These are phyloP conservation scores for Sphaeridia pumilis DNA, from an alignment of 2,888 invertebrate genomes.

Conservation along the genomic window DNA sequence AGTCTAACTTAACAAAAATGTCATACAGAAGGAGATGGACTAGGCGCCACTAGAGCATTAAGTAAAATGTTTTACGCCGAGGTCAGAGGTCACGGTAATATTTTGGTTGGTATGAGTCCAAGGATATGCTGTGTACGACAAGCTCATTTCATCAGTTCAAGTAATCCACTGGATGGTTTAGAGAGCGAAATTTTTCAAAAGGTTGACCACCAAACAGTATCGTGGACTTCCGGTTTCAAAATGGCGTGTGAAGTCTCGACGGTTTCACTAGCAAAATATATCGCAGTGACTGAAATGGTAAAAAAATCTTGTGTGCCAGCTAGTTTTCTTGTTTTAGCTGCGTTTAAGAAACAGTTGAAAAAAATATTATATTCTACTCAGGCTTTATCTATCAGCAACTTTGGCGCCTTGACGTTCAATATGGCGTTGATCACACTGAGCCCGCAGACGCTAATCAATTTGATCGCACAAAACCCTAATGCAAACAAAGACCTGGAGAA, in stretches of 20 bases:
- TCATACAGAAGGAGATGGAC: too few relatives aligned
- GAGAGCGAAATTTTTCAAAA: neutral
- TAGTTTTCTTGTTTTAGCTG: neutral
- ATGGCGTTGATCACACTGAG: conserved; percentile 1
- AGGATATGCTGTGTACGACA: too few relatives aligned
- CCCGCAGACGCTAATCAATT: neutral
- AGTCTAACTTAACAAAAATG: too few relatives aligned
- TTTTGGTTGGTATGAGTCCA: too few relatives aligned
- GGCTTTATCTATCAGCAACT: conserved; percentile 8
- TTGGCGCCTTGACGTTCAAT: conserved; percentile 6
- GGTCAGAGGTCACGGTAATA: too few relatives aligned
- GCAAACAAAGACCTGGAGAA: conserved; percentile 4
- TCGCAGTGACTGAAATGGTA: neutral
- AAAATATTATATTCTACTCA: neutral
- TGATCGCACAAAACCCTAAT: conserved; percentile 1
- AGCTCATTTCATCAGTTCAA: too few relatives aligned
- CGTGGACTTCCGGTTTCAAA: neutral
- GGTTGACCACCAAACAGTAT: neutral
- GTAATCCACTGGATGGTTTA: too few relatives aligned
- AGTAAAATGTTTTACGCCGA: too few relatives aligned
- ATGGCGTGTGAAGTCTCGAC: neutral
- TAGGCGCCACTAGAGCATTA: too few relatives aligned
- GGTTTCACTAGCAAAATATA: neutral
- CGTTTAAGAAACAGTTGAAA: too few relatives aligned
- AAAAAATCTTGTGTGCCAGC: neutral